Conservation (phyloP, 1,140 invertebrate species). For the Lerema accius region DNA sequence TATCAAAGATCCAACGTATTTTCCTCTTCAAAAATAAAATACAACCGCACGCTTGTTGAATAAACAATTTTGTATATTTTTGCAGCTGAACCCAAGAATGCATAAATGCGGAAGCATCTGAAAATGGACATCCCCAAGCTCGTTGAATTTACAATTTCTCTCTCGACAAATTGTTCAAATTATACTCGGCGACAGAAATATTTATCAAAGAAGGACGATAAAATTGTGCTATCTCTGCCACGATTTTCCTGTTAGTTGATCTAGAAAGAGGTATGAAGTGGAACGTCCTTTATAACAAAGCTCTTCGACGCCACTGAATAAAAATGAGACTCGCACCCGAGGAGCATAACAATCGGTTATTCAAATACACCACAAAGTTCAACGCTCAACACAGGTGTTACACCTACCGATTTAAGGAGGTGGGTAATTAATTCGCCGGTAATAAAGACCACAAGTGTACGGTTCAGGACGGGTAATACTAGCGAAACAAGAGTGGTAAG, state of each 20-base stretch:
- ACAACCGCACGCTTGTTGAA: neutral
- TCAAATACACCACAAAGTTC: conserved; percentile 71
- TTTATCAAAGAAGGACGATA: neutral
- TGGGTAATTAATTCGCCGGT: conserved; percentile 35
- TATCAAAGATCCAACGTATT: neutral
- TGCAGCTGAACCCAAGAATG: conserved; percentile 1
- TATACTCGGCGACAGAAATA: neutral
- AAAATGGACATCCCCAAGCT: neutral
- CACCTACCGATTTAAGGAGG: conserved; percentile 52
- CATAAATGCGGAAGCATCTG: conserved; percentile 1
- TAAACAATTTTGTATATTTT: neutral
- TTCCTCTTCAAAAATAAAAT: conserved; percentile 1
- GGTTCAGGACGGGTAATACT: conserved; percentile 43
- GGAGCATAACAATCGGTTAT: conserved; percentile 54
- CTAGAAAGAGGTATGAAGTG: conserved; percentile 24
- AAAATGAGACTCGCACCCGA: conserved; percentile 52
- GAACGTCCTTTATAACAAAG: conserved; percentile 31
- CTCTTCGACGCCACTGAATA: conserved; percentile 44
- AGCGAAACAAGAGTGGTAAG: conserved; percentile 69
- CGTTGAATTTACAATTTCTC: neutral
- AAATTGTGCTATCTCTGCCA: conserved; percentile 5
- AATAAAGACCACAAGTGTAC: conserved; percentile 42
- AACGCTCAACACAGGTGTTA: conserved; percentile 62
- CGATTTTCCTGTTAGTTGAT: conserved; percentile 33
- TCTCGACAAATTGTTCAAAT: conserved; percentile 5